Evolutionary conservation across 1,140 invertebrate species (phyloP), one percentile per base, ranked within the genome.

Genomic region (Drosophila ambigua): DNA sequence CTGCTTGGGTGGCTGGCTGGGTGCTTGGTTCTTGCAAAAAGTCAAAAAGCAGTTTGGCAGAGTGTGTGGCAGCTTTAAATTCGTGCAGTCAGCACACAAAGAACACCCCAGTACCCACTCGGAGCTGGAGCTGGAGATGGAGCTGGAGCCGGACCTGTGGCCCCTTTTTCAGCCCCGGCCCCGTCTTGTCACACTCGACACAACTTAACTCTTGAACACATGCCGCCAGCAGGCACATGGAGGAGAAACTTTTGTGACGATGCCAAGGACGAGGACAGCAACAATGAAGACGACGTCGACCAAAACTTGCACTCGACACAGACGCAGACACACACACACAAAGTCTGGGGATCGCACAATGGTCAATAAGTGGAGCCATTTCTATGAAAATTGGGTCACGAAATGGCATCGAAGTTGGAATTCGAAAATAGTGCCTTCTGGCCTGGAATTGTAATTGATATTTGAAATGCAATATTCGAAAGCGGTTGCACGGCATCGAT

Each of bases 151-250:
- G n/a, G 26, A 9, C 2, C 11, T 41, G 45, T 35, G 9, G 7
- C 39, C 6, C 4, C 26, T 45, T 20, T 15, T 20, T 15, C n/a
- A 8, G 45, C 9, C 26, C 51, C 54, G 9, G 20, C 16, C 43
- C 53, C 60, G 31, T 51, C 54, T 15, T 64, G 74, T 61, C 78
- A 82, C 78, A 82, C 67, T 81, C 62, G 78, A 77, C 75, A 81
- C 73, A 85, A 85, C 82, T 85, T 85, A 88, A 88, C 78, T 85
- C 79, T 87, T 78, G 78, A 85, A 87, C 82, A 85, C 83, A 88
- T 85, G 82, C 82, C 83, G 82, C 82, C 82, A 88, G 83, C 81
- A 85, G 81, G 82, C 82, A 87, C 82, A 85, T 76, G 61, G 66
- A 78, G 75, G 78, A 71, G 83, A 82, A 85, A 85, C 83, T 85